Evolutionary conservation across 2,797 vertebrate genomes (phyloP).

Genomic region (Hoplostethus atlanticus): DNA sequence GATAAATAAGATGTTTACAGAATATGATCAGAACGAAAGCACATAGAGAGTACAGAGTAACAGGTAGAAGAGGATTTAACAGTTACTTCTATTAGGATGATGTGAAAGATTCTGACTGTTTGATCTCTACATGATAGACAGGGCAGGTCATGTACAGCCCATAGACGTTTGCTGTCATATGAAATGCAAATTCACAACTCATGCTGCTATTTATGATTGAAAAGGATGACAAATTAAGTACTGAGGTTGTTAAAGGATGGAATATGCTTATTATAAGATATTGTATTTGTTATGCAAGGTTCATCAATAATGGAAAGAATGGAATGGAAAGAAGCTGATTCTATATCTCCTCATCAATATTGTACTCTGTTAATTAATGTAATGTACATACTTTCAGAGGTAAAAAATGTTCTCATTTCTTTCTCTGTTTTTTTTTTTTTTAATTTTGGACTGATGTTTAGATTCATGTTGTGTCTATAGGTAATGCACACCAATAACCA

Average conservation of each 20-base stretch:
- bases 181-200: background rate
- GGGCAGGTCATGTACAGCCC: background rate
- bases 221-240: background rate
- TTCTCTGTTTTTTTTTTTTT: conserved; percentile 24
- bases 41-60: too few relatives aligned
- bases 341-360: conserved; percentile 18
- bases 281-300: conserved; percentile 9
- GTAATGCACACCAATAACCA: conserved; percentile 85
- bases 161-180: background rate
- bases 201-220: background rate
- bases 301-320: conserved; percentile 27
- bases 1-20: too few relatives aligned
- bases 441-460: conserved; percentile 21
- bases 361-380: conserved; percentile 2
- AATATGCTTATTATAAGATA: background rate
- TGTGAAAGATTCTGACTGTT: too few relatives aligned
- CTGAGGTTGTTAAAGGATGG: conserved; percentile 2
- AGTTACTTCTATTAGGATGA: too few relatives aligned
- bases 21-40: too few relatives aligned
- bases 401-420: background rate
- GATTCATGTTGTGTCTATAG: conserved; percentile 44
- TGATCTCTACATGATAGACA: too few relatives aligned
- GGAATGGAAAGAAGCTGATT: too few relatives aligned
- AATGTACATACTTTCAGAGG: conserved; percentile 9
- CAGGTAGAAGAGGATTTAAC: too few relatives aligned